A percentile compares a stretch with the other conserved stretches of the same genome.
Conservation (phyloP, 2,888 invertebrate genomes). For the Mimumesa dahlbomi region DNA sequence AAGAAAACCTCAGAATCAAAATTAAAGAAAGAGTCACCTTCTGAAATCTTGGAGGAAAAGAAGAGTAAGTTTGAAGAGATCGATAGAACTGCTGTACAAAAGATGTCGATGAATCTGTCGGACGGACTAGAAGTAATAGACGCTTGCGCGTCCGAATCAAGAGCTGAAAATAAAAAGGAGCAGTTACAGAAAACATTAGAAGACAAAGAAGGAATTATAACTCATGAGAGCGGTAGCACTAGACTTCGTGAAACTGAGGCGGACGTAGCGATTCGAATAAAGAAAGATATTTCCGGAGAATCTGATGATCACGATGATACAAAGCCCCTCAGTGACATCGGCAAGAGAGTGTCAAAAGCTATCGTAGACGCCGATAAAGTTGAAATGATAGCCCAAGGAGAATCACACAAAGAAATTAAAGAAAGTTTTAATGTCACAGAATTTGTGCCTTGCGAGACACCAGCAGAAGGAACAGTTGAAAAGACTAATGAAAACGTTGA, state of each 20-base stretch:
- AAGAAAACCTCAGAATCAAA: slow-evolving; percentile 69
- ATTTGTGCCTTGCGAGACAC: slow-evolving; percentile 52
- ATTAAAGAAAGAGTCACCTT: slow-evolving; percentile 67
- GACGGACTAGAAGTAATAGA: slow-evolving; percentile 71
- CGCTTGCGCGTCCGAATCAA: slow-evolving; percentile 67
- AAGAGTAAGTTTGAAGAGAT: slow-evolving; percentile 63
- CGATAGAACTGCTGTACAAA: slow-evolving; percentile 63
- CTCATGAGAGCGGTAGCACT: slow-evolving; percentile 62
- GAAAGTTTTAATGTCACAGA: slow-evolving; percentile 56
- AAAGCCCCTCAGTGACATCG: slow-evolving; percentile 17
- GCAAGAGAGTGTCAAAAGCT: slow-evolving; percentile 24
- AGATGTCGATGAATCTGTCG: slow-evolving; percentile 66
- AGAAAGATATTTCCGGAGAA: slow-evolving; percentile 52
- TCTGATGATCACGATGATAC: slow-evolving; percentile 46
- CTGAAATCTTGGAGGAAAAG: slow-evolving; percentile 69
- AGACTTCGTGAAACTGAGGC: slow-evolving; percentile 65
- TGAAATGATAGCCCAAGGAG: slow-evolving; percentile 60
- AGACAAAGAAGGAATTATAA: slow-evolving; percentile 66
- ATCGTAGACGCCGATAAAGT: slow-evolving; percentile 52
- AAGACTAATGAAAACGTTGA: not conserved
- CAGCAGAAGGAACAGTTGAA: slow-evolving; percentile 43
- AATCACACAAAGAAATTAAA: slow-evolving; percentile 60
- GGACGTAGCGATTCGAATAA: slow-evolving; percentile 69
- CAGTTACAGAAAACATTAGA: slow-evolving; percentile 63
- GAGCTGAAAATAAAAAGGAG: slow-evolving; percentile 61